Evolutionary conservation across 2,797 vertebrate species (phyloP), one percentile per base, ranked within the genome.

Genomic region (Periparus ater): DNA sequence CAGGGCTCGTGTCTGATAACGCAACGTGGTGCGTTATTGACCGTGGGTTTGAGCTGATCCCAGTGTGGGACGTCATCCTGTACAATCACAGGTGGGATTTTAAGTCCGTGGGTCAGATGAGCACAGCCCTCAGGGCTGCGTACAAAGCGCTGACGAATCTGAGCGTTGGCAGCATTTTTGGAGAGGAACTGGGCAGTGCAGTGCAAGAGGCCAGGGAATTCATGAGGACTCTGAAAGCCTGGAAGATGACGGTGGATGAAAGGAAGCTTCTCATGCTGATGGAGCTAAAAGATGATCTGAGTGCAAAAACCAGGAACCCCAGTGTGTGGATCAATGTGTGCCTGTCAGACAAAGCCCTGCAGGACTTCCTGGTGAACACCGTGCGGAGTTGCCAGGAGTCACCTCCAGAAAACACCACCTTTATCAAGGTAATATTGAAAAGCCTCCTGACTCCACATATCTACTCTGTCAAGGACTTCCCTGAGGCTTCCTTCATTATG

Each of bases 31-130:
- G 30, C 34, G 85, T 98, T 29, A 97, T 98, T 2, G 97, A 98
- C 82, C 75, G 91, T 25, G 96, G 96, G 16, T 62, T 84, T 50
- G 62, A 91, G 14, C 77, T 98, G 45, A 77, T 97, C 32, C 97
- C 98, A 3, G 91, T 98, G 40, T 98, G 98, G 97, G 96, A 98
- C 8, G 66, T 98, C 36, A 93, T 97, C 62, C 66, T 92, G n/a
- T 73, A 20, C 36, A 95, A 51, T 10, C 98, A 98, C 80, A 89
- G 30, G 51, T 29, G 11, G 2, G 85, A 97, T 61, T 98, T 98
- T 89, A 71, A 86, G 50, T 61, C 97, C 2, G 16, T 13, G 32
- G 2, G 6, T 60, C 58, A 87, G 25, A 6, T 98, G 38, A 96
- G 80, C 42, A 75, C 38, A 21, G 84, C n/a, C 53, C 91, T 98